phyloP scores from a whole-genome alignment of 2,888 invertebrate genomes.

The Hermaeophaga mercurialis region DNA sequence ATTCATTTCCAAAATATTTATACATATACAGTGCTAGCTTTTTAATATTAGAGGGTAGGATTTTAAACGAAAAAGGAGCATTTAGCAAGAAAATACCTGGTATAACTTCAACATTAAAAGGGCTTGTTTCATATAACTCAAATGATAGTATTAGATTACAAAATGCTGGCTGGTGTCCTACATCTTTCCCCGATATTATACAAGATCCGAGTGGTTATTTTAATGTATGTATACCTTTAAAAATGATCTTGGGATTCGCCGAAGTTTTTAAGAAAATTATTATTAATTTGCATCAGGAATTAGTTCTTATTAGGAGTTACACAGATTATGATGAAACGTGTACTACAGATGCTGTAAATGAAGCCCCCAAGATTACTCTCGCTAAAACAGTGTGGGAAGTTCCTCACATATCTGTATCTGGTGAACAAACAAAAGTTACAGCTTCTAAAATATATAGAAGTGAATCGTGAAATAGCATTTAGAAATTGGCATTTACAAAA shows the following conservation, averaged over 20 bases:
- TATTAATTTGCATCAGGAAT: constrained; percentile 32
- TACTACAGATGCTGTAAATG: constrained; percentile 11
- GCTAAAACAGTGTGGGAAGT: constrained; percentile 29
- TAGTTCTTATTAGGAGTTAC: constrained; percentile 28
- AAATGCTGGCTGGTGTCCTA: constrained; percentile 1
- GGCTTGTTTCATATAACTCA: not conserved
- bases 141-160: not conserved
- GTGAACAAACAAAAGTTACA: constrained; percentile 22
- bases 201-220: not conserved
- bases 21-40: too few relatives aligned
- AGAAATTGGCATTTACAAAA: constrained; percentile 30
- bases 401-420: constrained; percentile 25
- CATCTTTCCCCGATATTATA: not conserved
- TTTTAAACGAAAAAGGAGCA: too few relatives aligned
- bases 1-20: too few relatives aligned
- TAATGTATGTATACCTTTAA: constrained; percentile 20
- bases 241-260: constrained; percentile 20
- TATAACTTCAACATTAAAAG: constrained; percentile 18
- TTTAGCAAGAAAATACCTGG: not conserved
- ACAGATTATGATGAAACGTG: constrained; percentile 29
- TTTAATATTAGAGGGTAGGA: too few relatives aligned
- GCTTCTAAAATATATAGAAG: constrained; percentile 15
- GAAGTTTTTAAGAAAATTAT: constrained; percentile 33
- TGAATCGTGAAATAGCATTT: constrained; percentile 21
- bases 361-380: constrained; percentile 26